Percentiles rank a stretch among this genome's conserved stretches.
These are phyloP conservation scores for Actinopyga echinites DNA, from an alignment of 53 echinoderm and acorn worm genomes.

Conservation along the genomic window DNA sequence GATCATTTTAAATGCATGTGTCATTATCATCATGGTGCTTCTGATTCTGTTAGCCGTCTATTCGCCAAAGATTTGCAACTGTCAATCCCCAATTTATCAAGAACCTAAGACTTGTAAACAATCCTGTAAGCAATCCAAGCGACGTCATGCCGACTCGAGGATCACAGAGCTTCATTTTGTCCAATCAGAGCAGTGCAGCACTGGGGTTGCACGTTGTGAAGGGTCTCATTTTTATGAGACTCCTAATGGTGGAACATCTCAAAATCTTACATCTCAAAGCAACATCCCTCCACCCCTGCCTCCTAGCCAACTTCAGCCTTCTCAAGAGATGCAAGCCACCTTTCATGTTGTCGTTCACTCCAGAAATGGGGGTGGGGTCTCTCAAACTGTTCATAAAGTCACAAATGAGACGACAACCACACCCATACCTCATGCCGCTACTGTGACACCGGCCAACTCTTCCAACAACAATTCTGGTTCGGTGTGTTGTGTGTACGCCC, in stretches of 20 bases:
- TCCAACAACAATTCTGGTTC: slow-evolving; percentile 21
- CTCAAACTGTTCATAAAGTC: slow-evolving; percentile 17
- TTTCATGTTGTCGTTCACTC: slow-evolving; percentile 94
- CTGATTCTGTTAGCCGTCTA: slow-evolving; percentile 80
- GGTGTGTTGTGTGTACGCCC: slow-evolving; percentile 26
- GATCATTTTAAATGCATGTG: slow-evolving; percentile 61
- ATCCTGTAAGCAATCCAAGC: background rate
- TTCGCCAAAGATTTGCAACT: slow-evolving; percentile 68
- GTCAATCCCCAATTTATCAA: slow-evolving; percentile 18
- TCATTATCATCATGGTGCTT: slow-evolving; percentile 61
- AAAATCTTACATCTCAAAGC: background rate
- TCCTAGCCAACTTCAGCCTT: slow-evolving; percentile 22
- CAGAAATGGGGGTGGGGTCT: slow-evolving; percentile 52
- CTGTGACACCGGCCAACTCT: background rate
- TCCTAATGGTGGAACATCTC: slow-evolving; percentile 13
- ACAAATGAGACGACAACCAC: background rate
- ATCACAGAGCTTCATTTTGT: slow-evolving; percentile 83
- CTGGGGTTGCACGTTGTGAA: slow-evolving; percentile 41
- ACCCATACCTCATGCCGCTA: slow-evolving; percentile 40
- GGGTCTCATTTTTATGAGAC: slow-evolving; percentile 41
- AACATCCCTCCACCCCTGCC: background rate
- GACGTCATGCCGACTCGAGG: slow-evolving; percentile 48
- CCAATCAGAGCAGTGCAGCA: slow-evolving; percentile 76
- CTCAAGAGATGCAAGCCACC: slow-evolving; percentile 83
- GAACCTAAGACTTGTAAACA: background rate